phyloP scores from a whole-genome alignment of 2,888 invertebrate genomes.

The Schizotus pectinicornis region DNA sequence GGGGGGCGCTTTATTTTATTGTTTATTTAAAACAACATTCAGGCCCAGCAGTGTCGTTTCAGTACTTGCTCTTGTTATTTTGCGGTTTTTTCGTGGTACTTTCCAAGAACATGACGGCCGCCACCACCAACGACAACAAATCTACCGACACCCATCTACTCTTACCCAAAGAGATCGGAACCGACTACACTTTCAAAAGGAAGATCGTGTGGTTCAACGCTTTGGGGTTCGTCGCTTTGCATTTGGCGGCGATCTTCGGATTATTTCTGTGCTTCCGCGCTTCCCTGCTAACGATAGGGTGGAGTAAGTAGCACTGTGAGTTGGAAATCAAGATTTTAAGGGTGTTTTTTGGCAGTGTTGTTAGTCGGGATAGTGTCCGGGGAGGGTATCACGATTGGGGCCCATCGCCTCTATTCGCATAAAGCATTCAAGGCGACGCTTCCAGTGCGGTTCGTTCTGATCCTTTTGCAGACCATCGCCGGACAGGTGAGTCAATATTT shows the following conservation, averaged over 20 bases:
- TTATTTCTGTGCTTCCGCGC: constrained; percentile 47
- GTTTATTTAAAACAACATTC: no score
- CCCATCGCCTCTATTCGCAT: constrained; percentile 82
- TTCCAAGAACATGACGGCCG: constrained; percentile 12
- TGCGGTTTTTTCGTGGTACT: background rate
- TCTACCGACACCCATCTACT: constrained; percentile 11
- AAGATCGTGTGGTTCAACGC: constrained; percentile 69
- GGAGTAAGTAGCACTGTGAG: constrained; percentile 52
- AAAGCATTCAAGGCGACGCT: constrained; percentile 76
- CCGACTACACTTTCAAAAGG: constrained; percentile 60
- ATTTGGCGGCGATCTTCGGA: constrained; percentile 62
- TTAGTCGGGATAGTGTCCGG: constrained; percentile 53
- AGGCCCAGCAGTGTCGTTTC: no score
- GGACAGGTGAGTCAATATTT: constrained; percentile 69
- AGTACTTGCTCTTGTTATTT: no score
- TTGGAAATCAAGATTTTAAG: background rate
- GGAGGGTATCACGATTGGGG: constrained; percentile 79
- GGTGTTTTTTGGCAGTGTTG: constrained; percentile 1
- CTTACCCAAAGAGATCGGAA: constrained; percentile 59
- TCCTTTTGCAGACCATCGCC: constrained; percentile 72
- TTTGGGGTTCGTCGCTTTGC: constrained; percentile 65
- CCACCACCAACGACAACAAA: constrained; percentile 5
- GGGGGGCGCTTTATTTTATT: no score
- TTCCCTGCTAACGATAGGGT: constrained; percentile 49
- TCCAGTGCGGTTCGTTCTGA: constrained; percentile 66